Base-by-base conservation (phyloP, 2,888 invertebrate genomes). In the Mayetiola destructor region DNA sequence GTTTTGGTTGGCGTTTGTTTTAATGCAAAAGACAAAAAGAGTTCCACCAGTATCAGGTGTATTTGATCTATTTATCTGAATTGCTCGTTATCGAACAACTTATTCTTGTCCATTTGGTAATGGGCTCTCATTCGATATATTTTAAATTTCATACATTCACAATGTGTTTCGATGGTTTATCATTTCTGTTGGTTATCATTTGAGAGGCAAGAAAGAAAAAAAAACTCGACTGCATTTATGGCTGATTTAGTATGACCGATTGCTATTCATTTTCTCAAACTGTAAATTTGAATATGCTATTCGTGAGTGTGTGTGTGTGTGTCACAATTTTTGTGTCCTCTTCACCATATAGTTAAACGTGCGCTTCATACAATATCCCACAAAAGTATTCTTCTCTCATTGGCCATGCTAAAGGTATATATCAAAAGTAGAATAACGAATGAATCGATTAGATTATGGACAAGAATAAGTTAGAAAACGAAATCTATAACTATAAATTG, bases 401-500 rank as follows among this genome's bases (percentile, higher is more conserved):
- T 37, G 12, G 37, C 37, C 3, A 6, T 6, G n/a, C 3, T 37
- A 12, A 37, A 37, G n/a, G 5, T 5, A 37, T n/a, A 48, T 27
- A 48, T 48, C 48, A 48, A 48, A 48, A 48, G n/a, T 14, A 48
- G 16, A 9, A 37, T 37, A 9, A 48, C 27, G 48, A 48, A 27
- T 20, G 48, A 48, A 48, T 48, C 48, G 48, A 48, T 27, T 48
- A 27, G 48, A 48, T 27, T n/a, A 48, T 42, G 36, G 5, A 36
- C 14, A 20, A 27, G n/a, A 23, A 48, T 48, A 48, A 48, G 48
- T 48, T 48, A 16, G n/a, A 10, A n/a, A 27, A 27, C 27, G 27
- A 27, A 48, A 48, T 27, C 48, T 48, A 27, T 48, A 48, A 48
- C 48, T 48, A 48, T 48, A 48, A 48, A 48, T 48, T 27, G 48